Percentiles rank a stretch among this genome's conserved stretches.
Evolutionary conservation across 2,113 vertebrate genomes (phyloP).

Genomic region (Ciconia stormi): DNA sequence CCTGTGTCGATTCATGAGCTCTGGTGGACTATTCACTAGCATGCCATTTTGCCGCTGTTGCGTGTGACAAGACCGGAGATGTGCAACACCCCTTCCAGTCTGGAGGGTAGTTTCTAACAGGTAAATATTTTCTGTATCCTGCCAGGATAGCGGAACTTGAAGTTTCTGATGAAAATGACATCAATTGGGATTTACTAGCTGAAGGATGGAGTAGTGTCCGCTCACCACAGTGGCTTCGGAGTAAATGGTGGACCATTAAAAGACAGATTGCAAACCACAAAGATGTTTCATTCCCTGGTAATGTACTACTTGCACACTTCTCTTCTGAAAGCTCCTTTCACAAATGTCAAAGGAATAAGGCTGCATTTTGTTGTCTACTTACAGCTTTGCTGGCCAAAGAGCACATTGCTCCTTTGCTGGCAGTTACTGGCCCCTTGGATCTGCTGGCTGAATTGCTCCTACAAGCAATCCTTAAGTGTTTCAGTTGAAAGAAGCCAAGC

Average conservation of each 20-base stretch:
- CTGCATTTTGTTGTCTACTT: background rate
- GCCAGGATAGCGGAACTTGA: conserved; percentile 91
- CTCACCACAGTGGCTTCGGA: conserved; percentile 97
- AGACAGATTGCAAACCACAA: conserved; percentile 98
- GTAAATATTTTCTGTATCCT: conserved; percentile 47
- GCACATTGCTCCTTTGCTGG: background rate
- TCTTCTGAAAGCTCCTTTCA: background rate
- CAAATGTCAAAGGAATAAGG: background rate
- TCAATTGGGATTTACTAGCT: conserved; percentile 94
- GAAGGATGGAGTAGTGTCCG: conserved; percentile 98
- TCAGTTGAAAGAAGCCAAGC: background rate
- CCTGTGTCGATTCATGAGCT: conserved; percentile 32
- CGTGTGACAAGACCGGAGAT: background rate
- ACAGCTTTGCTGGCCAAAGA: background rate
- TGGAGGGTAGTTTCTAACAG: conserved; percentile 34
- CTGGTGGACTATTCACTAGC: conserved; percentile 36
- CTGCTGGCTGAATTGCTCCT: conserved; percentile 13
- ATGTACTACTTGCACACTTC: conserved; percentile 27
- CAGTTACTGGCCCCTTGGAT: background rate
- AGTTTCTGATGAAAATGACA: conserved; percentile 94
- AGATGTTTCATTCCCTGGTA: conserved; percentile 92
- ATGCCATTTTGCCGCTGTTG: conserved; percentile 30
- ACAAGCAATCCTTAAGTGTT: background rate
- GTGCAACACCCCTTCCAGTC: background rate
- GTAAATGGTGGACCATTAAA: conserved; percentile 99